Evolutionary conservation across 2,888 invertebrate genomes (phyloP), one percentile per base, ranked within the genome.

Genomic region (Carpatolechia fugitivella): DNA sequence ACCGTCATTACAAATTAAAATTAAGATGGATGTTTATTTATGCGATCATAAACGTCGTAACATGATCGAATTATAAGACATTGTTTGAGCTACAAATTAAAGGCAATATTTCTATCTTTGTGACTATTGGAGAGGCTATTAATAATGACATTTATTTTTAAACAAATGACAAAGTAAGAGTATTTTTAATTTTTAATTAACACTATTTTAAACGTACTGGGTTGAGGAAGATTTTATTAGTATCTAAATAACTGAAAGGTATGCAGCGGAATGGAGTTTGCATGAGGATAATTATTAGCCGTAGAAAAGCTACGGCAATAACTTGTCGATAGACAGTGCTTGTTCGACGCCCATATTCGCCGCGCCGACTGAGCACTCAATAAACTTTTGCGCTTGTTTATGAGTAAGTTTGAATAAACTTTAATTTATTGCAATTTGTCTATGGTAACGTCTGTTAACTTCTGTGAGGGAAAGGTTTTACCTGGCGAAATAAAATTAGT

Each of bases 251-350:
- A 83, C 35, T 36, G 20, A 14, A 41, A 11, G 20, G 41, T 11
- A 36, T 36, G 70, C 72, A 74, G 74, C 78, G 78, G 71, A 77
- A 69, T 70, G 78, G 70, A 78, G 74, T 76, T 82, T 4, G 3
- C 1, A n/a, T 14, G 14, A 36, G 13, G 6, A 85, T 85, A 86
- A 87, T 86, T 88, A 87, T 82, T 84, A 83, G 84, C 82, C 80
- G 78, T 76, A 74, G 74, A 72, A 69, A 72, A 68, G 76, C 78
- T 81, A 84, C 80, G 84, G 78, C 75, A 76, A 73, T 85, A 84
- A 83, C 82, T 83, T 81, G 84, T 70, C 63, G 56, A 82, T 69
- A 51, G 51, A 51, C 51, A 40, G 30, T 40, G 49, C 38, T 1
- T 7, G 20, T 31, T 30, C 16, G 30, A 36, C 29, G 29, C 41